A percentile compares a stretch with the other conserved stretches of the same genome.
These are phyloP conservation scores for Quadriops clusia DNA, from an alignment of 2,888 invertebrate species.

Conservation along the genomic window DNA sequence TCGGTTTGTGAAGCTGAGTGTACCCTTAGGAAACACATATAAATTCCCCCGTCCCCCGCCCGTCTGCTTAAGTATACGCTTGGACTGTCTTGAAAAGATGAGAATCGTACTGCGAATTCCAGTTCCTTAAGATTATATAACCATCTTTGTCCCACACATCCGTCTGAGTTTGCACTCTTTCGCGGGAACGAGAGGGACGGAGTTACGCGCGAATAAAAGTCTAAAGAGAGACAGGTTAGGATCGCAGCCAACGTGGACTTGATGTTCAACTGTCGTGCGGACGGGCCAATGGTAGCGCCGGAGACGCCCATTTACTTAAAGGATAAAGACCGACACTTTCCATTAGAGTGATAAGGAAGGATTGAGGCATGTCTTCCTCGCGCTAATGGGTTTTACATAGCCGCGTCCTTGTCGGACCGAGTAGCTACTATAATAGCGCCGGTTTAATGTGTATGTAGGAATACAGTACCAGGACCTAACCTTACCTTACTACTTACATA, in stretches of 20 bases:
- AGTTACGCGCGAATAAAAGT: conserved; percentile 24
- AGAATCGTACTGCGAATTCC: conserved; percentile 36
- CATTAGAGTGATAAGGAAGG: conserved; percentile 29
- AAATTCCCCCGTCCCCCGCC: conserved; percentile 25
- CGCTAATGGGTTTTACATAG: conserved; percentile 22
- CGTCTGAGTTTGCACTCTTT: conserved; percentile 15
- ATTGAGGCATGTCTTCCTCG: conserved; percentile 22
- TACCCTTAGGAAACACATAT: conserved; percentile 34
- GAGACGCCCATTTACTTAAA: conserved; percentile 35
- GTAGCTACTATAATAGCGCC: conserved; percentile 36
- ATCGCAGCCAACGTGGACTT: conserved; percentile 31
- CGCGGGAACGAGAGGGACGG: conserved; percentile 21
- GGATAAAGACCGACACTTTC: conserved; percentile 35
- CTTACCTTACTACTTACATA: conserved; percentile 35
- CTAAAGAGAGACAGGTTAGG: conserved; percentile 27
- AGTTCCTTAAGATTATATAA: conserved; percentile 34
- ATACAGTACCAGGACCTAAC: conserved; percentile 30
- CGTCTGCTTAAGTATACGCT: conserved; percentile 32
- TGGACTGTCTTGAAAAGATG: conserved; percentile 36
- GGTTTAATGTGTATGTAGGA: conserved; percentile 33
- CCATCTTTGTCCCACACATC: conserved; percentile 24
- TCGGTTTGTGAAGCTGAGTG: conserved; percentile 30
- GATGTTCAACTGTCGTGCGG: conserved; percentile 21
- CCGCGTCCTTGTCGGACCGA: conserved; percentile 28
- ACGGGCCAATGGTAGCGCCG: conserved; percentile 22